Evolutionary conservation across 1,140 invertebrate species (phyloP).

Genomic region (Drosophila nigrodunni): DNA sequence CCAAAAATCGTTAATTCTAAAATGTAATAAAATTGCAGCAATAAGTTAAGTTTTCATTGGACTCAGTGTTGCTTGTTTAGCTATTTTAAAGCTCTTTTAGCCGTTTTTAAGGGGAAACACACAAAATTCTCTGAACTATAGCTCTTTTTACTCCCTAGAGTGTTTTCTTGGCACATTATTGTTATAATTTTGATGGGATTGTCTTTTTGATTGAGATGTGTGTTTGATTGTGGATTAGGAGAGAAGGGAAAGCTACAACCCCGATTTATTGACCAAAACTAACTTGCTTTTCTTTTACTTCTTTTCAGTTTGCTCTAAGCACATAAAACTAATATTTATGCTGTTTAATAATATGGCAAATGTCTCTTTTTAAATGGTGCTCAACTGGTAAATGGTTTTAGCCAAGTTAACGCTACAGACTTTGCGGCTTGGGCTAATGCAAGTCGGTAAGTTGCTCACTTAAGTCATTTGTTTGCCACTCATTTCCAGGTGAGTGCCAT

Average conservation of each 20-base stretch:
- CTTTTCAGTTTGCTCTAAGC: neutral
- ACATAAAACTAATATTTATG: neutral
- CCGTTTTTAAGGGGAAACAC: too few relatives aligned
- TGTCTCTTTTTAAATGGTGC: neutral
- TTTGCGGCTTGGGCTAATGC: constrained; percentile 2
- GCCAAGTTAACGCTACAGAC: neutral
- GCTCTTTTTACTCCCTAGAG: too few relatives aligned
- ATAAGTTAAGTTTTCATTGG: constrained; percentile 55
- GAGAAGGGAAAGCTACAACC: too few relatives aligned
- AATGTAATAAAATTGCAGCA: constrained; percentile 67
- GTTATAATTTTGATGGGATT: too few relatives aligned
- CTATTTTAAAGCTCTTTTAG: too few relatives aligned
- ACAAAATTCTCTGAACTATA: too few relatives aligned
- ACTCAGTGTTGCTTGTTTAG: constrained; percentile 1
- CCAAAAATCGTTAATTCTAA: constrained; percentile 68
- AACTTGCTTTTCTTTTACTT: too few relatives aligned
- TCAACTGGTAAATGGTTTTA: neutral
- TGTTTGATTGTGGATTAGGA: too few relatives aligned
- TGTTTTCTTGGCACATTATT: too few relatives aligned
- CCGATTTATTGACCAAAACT: too few relatives aligned
- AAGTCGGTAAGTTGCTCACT: constrained; percentile 48
- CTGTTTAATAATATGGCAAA: neutral
- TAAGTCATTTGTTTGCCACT: constrained; percentile 59
- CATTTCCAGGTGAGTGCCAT: constrained; percentile 15
- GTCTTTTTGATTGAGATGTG: too few relatives aligned